Percentiles rank a stretch among this genome's conserved stretches.
phyloP scores from a whole-genome alignment of 37 sponge, comb jelly and placozoan species.

The Theonella swinhoei region DNA sequence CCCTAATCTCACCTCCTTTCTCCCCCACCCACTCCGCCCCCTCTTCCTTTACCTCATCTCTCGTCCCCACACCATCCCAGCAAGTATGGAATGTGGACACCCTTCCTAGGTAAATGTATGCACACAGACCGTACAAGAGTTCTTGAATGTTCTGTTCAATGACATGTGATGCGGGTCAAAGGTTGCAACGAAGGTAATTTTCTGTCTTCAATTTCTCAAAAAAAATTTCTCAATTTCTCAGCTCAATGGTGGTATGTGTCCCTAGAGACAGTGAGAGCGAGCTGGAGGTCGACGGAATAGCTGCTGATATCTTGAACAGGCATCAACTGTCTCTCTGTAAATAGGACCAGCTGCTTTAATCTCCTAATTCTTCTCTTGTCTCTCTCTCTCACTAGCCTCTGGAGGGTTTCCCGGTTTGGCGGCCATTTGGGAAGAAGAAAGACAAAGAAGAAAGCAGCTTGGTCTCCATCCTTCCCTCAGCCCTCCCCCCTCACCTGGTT shows the following conservation, averaged over 20 bases:
- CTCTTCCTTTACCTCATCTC: slow-evolving; percentile 15
- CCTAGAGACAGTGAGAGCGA: slow-evolving; percentile 75
- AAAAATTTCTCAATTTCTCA: no score
- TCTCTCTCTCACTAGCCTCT: neutral
- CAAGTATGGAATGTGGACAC: slow-evolving; percentile 30
- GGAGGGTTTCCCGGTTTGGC: slow-evolving; percentile 83
- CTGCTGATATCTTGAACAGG: slow-evolving; percentile 80
- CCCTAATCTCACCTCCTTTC: neutral
- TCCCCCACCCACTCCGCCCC: neutral
- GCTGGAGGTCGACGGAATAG: slow-evolving; percentile 77
- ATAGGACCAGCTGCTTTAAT: neutral
- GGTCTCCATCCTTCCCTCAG: slow-evolving; percentile 14
- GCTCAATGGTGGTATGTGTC: slow-evolving; percentile 38
- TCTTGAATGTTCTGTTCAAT: no score
- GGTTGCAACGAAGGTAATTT: no score
- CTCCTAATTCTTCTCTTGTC: neutral
- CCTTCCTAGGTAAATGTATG: slow-evolving; percentile 14
- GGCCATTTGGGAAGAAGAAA: slow-evolving; percentile 89
- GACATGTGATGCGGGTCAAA: no score
- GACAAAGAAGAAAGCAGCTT: slow-evolving; percentile 43
- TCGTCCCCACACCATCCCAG: slow-evolving; percentile 27
- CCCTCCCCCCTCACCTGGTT: slow-evolving; percentile 69
- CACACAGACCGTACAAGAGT: no score
- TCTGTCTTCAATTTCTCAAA: no score
- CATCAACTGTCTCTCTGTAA: slow-evolving; percentile 50